phyloP scores from a whole-genome alignment of 2,113 vertebrate species.

The Limnothrissa miodon region DNA sequence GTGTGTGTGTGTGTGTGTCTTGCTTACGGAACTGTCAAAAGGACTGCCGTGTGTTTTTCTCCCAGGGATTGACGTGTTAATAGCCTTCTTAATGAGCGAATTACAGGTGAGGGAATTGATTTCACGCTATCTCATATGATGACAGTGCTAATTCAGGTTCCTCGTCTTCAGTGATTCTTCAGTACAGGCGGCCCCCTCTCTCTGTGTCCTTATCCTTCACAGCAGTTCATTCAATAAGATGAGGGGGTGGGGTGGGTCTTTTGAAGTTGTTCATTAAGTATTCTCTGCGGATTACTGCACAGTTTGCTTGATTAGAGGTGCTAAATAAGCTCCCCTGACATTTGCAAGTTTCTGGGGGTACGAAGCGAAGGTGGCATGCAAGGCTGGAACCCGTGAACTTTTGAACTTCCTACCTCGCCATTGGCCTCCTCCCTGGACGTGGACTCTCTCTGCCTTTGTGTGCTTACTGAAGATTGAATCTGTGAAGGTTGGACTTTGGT shows the following conservation, averaged over 20 bases:
- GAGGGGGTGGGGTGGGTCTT: slow-evolving; percentile 49
- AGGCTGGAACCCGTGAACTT: slow-evolving; percentile 70
- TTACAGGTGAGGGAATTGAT: slow-evolving; percentile 67
- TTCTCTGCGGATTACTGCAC: slow-evolving; percentile 59
- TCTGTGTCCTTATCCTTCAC: slow-evolving; percentile 52
- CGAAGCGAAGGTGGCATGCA: slow-evolving; percentile 69
- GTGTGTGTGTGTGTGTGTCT: no score
- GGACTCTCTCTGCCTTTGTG: slow-evolving; percentile 64
- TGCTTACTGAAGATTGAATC: slow-evolving; percentile 62
- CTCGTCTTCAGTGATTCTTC: slow-evolving; percentile 41
- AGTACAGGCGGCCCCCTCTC: slow-evolving; percentile 48
- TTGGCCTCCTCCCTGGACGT: slow-evolving; percentile 61
- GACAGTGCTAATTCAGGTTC: slow-evolving; percentile 60
- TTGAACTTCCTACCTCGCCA: slow-evolving; percentile 72
- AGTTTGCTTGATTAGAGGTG: slow-evolving; percentile 53
- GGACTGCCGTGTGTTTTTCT: slow-evolving; percentile 26
- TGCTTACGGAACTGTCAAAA: slow-evolving; percentile 14
- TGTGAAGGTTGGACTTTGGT: slow-evolving; percentile 69
- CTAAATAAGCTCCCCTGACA: slow-evolving; percentile 60
- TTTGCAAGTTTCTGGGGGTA: slow-evolving; percentile 59
- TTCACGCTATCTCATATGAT: slow-evolving; percentile 62
- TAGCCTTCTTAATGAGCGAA: slow-evolving; percentile 43
- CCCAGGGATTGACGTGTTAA: slow-evolving; percentile 53
- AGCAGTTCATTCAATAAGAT: slow-evolving; percentile 57
- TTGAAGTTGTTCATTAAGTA: slow-evolving; percentile 56